phyloP scores from a whole-genome alignment of 2,888 invertebrate genomes.

The Drosophila basisetae region DNA sequence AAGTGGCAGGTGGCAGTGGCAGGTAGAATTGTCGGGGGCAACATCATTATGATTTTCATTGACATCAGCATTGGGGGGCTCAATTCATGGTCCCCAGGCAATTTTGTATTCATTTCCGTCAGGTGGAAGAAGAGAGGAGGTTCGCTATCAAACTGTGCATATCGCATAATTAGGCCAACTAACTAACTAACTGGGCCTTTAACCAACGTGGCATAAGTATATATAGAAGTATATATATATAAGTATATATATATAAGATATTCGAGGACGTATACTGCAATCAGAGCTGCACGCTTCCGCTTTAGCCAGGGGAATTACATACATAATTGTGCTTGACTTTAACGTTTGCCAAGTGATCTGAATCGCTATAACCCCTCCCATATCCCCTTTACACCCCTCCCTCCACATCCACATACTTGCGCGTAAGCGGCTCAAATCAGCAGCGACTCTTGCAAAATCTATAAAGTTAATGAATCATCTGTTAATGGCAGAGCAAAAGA shows the following conservation, averaged over 20 bases:
- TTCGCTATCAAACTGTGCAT: constrained; percentile 59
- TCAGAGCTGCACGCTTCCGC: constrained; percentile 69
- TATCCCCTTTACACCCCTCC: background rate
- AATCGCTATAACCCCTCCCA: constrained; percentile 4
- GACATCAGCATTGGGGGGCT: constrained; percentile 46
- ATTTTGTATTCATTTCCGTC: constrained; percentile 70
- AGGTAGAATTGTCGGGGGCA: constrained; percentile 5
- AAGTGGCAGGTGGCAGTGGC: background rate
- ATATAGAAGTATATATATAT: background rate
- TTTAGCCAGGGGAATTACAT: constrained; percentile 68
- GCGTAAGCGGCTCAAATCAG: constrained; percentile 51
- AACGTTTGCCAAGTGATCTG: constrained; percentile 57
- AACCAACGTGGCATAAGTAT: background rate
- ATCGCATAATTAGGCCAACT: constrained; percentile 78
- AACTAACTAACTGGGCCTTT: constrained; percentile 70
- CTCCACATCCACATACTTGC: background rate
- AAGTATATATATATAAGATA: background rate
- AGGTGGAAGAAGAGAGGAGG: constrained; percentile 2
- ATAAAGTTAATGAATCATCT: constrained; percentile 58
- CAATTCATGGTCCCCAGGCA: constrained; percentile 64
- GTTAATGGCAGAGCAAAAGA: constrained; percentile 40
- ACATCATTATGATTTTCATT: constrained; percentile 55
- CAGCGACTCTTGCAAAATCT: constrained; percentile 41
- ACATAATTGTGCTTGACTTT: constrained; percentile 75
- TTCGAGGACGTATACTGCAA: constrained; percentile 34